Evolutionary conservation across 2,113 vertebrate genomes (phyloP), one percentile per base, ranked within the genome.

Genomic region (Aptenodytes patagonicus): DNA sequence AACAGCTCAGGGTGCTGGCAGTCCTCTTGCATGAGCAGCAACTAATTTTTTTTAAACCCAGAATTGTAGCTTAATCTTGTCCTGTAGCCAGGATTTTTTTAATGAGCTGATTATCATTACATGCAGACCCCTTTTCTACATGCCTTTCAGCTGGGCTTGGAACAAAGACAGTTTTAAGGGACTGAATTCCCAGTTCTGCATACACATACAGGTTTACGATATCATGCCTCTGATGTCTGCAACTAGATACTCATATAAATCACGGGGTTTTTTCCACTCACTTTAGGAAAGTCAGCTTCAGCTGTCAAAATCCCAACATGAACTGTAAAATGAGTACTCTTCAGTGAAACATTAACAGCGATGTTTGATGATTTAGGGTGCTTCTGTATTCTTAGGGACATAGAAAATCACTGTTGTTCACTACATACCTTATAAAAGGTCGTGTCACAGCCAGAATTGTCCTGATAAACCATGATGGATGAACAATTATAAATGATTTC

Each of bases 391-490:
- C 47, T 92, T 36, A 65, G 13, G 31, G 34, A 46, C 24, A 77
- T 0, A 83, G 47, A 81, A 94, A 44, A 81, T 18, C 51, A 75
- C 24, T 40, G 13, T 24, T 64, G 17, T 40, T 49, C 55, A 84
- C 36, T 34, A 57, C 58, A 14, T 98, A 99, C 99, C 99, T 99
- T 98, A 99, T 99, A 98, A 99, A 99, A 93, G 99, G 99, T 90
- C 99, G 98, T 86, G 99, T 99, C 65, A 99, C 98, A 69, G 99
- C 99, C 91, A 99, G 98, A 97, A 99, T 96, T 61, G 99, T 99
- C 96, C 99, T 99, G 96, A 99, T 99, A 92, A 99, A 99, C 99
- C 99, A 99, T 2, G 99, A 99, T 2, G 99, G 99, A 92, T 99
- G 99, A 82, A 99, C 99, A 87, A 99, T 99, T 87, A 99, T 99